Base-by-base conservation (phyloP, 2,113 vertebrate species). In the Cettia cetti region DNA sequence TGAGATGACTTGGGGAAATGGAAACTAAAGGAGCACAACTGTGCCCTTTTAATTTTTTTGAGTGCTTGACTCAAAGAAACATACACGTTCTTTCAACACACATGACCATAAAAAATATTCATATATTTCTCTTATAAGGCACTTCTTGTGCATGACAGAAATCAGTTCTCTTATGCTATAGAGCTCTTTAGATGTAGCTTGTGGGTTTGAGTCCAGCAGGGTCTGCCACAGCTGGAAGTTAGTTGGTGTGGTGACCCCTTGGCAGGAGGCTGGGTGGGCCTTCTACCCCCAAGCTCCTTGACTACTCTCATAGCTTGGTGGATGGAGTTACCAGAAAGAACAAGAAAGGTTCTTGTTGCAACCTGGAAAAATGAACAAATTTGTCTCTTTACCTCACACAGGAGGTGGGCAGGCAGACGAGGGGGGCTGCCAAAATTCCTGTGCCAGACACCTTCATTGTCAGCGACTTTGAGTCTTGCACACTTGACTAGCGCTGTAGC, bases 261-360 rank as follows among this genome's bases (percentile, higher is more conserved):
- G 27, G 54, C 37, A 65, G 64, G 30, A 70, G 69, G 44, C n/a
- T 70, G 65, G 20, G 45, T 45, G 59, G n/a, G 24, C 56, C 76
- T 82, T 64, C n/a, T 31, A 40, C 31, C 52, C 27, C 4, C 10
- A 0, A 1, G 10, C 4, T 2, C 71, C 63, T 47, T 13, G 20
- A 11, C 40, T 0, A 1, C 52, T 69, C n/a, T 0, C 0, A 2
- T 1, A 64, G 47, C 27, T 78, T n/a, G 57, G 57, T 5, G 13
- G 64, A 28, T 5, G 1, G 37, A 78, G 10, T 39, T 60, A 37
- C 40, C 26, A 44, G 59, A 59, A 53, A 47, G 60, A 56, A 60
- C 9, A 42, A 42, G 66, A 74, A 33, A 33, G 52, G 20, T 47
- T 47, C 45, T 47, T 47, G 45, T 22, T 47, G 0, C 5, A 31